Percentiles rank a stretch among this genome's conserved stretches.
These are phyloP conservation scores for Tympanuchus pallidicinctus DNA, from an alignment of 2,113 vertebrate species.

Conservation along the genomic window DNA sequence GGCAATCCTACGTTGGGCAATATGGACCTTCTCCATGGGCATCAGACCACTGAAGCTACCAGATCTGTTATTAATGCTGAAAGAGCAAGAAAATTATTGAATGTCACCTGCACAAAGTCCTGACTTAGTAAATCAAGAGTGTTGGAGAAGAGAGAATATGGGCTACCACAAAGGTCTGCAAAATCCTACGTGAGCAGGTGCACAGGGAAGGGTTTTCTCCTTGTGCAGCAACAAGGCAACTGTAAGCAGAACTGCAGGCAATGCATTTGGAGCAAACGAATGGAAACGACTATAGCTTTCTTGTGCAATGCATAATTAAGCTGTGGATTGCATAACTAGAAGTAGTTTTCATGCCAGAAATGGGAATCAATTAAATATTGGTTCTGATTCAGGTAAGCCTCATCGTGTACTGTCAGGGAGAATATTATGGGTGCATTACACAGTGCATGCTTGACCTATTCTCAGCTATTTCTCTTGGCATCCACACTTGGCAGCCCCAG, in stretches of 20 bases:
- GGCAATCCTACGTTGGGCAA: not conserved
- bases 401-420: not conserved
- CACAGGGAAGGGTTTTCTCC: not conserved
- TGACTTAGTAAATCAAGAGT: not conserved
- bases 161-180: not conserved
- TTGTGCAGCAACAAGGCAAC: not conserved
- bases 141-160: not conserved
- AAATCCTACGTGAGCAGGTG: not conserved
- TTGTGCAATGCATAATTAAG: not conserved
- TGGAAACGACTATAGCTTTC: not conserved
- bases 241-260: not conserved
- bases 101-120: not conserved
- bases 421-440: not conserved
- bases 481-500: not conserved
- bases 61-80: not conserved
- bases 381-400: not conserved
- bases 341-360: not conserved
- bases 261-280: not conserved
- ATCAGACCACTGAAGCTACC: not conserved
- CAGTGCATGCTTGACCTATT: not conserved
- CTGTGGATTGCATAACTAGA: not conserved
- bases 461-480: not conserved
- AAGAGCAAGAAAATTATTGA: not conserved
- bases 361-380: not conserved
- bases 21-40: not conserved